A percentile compares a stretch with the other conserved stretches of the same genome.
phyloP scores from a whole-genome alignment of 2,113 vertebrate species.

The Mirza zaza region DNA sequence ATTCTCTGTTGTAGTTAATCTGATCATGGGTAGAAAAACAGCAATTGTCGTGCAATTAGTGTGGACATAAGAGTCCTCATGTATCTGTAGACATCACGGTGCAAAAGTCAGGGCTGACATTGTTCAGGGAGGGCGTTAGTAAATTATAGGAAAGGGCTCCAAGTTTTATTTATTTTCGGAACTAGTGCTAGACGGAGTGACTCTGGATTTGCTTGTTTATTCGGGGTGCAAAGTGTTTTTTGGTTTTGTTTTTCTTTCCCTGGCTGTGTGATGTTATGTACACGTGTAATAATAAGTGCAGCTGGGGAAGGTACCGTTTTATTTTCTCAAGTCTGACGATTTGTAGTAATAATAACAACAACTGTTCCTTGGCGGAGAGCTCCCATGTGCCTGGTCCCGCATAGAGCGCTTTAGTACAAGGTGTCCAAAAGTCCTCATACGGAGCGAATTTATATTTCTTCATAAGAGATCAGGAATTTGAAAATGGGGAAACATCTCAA shows the following conservation, averaged over 20 bases:
- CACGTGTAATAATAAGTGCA: fast-evolving
- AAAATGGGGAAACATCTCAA: background rate
- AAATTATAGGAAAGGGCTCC: background rate
- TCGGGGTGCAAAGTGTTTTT: background rate
- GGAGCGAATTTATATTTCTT: background rate
- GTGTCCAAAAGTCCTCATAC: background rate
- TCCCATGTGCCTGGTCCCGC: background rate
- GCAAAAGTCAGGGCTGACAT: background rate
- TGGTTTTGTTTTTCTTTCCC: background rate
- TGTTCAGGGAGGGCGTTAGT: background rate
- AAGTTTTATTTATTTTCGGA: background rate
- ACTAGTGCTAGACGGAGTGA: background rate
- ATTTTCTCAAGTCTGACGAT: background rate
- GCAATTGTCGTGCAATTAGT: background rate
- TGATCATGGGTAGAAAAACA: background rate
- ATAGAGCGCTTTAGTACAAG: fast-evolving
- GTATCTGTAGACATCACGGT: fast-evolving
- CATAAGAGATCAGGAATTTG: background rate
- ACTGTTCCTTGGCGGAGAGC: background rate
- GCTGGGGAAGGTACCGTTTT: background rate
- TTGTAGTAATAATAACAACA: background rate
- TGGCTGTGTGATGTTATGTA: background rate
- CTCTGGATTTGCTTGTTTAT: background rate
- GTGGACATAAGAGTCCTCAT: fast-evolving
- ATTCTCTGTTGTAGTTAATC: background rate